Base-by-base conservation (phyloP, 2,797 vertebrate species). In the Megaceryle alcyon region DNA sequence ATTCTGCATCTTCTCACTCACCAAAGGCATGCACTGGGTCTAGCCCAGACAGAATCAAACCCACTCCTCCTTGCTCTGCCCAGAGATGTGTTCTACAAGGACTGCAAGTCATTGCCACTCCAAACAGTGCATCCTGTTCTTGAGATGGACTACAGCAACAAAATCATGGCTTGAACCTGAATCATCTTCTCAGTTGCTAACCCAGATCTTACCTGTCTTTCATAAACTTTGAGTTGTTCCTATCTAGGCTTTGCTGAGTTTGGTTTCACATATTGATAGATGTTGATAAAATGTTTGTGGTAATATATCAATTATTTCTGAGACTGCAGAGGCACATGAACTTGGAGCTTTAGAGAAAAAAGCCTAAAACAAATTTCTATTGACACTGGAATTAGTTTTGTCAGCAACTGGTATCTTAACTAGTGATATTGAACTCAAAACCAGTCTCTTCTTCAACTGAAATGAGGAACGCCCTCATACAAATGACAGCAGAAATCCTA, bases 111-210 rank as follows among this genome's bases (percentile, higher is more conserved):
- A 25, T 2, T 2, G 56, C 17, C 2, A 8, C 81, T 51, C 33
- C 51, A 11, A 2, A 1, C 12, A 19, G 17, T 1, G 8, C 0
- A 54, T 56, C 43, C 75, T 46, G 14, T 14, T 51, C 48, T 7
- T 3, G 0, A 23, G n/a, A 68, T 2, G 9, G 28, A 46, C 19
- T 41, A 53, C 54, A 69, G 41, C 44, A 59, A 64, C 49, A 49
- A 31, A 49, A 84, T 2, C 0, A 1, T 21, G 44, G n/a, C 56
- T 87, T 69, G 44, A 17, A 73, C 79, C 56, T 10, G 8, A 72
- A 59, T 23, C 0, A 2, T 25, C 44, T 6, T 73, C 69, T 41
- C 3, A 0, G 14, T n/a, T 54, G 23, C 68, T 29, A 66, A 70
- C 28, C 31, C 31, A 7, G 78, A 35, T 39, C 23, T 28, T 20